phyloP scores from a whole-genome alignment of 2,888 invertebrate species.

The Drosophila vallismaia region DNA sequence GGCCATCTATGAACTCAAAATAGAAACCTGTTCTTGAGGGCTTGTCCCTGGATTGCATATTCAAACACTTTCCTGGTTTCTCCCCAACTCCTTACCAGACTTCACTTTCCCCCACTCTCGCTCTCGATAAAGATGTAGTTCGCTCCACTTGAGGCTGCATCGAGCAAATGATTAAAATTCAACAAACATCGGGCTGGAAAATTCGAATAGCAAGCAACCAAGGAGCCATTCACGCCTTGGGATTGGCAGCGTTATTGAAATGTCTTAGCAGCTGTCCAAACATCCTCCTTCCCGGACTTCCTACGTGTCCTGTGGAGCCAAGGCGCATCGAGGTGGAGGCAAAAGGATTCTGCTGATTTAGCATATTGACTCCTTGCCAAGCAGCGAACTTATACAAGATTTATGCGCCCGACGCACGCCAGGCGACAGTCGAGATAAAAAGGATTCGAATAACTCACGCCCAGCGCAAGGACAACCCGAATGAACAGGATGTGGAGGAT shows the following conservation, averaged over 20 bases:
- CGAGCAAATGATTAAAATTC: slow-evolving; percentile 69
- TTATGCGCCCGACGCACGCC: slow-evolving; percentile 71
- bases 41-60: slow-evolving; percentile 22
- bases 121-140: slow-evolving; percentile 31
- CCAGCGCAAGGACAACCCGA: slow-evolving; percentile 30
- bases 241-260: slow-evolving; percentile 70
- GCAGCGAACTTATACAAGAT: slow-evolving; percentile 81
- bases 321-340: not conserved
- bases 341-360: slow-evolving; percentile 70
- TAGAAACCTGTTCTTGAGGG: slow-evolving; percentile 5
- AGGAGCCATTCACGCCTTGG: slow-evolving; percentile 51
- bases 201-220: slow-evolving; percentile 8
- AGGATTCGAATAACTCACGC: slow-evolving; percentile 68
- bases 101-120: slow-evolving; percentile 19
- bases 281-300: slow-evolving; percentile 32
- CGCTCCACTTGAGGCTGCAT: slow-evolving; percentile 13
- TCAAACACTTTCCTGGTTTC: slow-evolving; percentile 8
- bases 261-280: slow-evolving; percentile 78
- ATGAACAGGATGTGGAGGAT: slow-evolving; percentile 9
- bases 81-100: not conserved
- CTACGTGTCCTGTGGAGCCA: slow-evolving; percentile 5
- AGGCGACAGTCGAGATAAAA: slow-evolving; percentile 73
- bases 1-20: too few relatives aligned
- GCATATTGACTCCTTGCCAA: slow-evolving; percentile 78
- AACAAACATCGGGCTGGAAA: slow-evolving; percentile 52